Evolutionary conservation across 2,113 vertebrate species (phyloP), one percentile per base, ranked within the genome.

Genomic region (Rhinolophus ferrumequinum): DNA sequence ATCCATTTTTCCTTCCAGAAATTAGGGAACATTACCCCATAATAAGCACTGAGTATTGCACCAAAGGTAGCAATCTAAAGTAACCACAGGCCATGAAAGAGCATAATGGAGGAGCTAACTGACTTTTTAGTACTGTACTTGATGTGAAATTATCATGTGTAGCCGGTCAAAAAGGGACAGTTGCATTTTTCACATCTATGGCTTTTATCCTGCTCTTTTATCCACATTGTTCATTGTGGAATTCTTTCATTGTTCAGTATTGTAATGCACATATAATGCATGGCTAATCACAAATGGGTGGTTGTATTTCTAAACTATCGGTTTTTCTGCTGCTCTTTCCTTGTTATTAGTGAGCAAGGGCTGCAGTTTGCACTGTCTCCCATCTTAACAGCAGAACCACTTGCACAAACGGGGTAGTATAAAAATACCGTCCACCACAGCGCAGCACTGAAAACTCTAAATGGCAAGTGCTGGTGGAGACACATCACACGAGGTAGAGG

Each of bases 1-100:
- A 88, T 94, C 38, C 92, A 89, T 58, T n/a, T 70, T 96, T 80
- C 83, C 90, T 97, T 92, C n/a, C 24, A 66, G 54, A 54, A 11
- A 60, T 98, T 97, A 97, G 87, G 47, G 96, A 90, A 66, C 38
- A 84, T 97, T 94, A 76, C 81, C 79, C 79, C 14, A n/a, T 88
- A 82, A 82, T 67, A 94, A 88, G 41, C 79, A 50, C 18, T 54
- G 52, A 77, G 26, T 94, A 66, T 81, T 35, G 52, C 54, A 94
- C 26, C 90, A 83, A 88, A 70, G 50, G 75, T 80, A 22, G 72
- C 88, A 87, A 84, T 92, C 76, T 60, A 80, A 88, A 70, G 96
- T 92, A 97, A 70, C 96, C 52, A 94, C 97, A 83, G 92, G 89
- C 75, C 95, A 96, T 60, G 82, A 72, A 73, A 93, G 90, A 92